Evolutionary conservation across 1,140 invertebrate species (phyloP), one percentile per base, ranked within the genome.

Genomic region (Brachionus koreanus): DNA sequence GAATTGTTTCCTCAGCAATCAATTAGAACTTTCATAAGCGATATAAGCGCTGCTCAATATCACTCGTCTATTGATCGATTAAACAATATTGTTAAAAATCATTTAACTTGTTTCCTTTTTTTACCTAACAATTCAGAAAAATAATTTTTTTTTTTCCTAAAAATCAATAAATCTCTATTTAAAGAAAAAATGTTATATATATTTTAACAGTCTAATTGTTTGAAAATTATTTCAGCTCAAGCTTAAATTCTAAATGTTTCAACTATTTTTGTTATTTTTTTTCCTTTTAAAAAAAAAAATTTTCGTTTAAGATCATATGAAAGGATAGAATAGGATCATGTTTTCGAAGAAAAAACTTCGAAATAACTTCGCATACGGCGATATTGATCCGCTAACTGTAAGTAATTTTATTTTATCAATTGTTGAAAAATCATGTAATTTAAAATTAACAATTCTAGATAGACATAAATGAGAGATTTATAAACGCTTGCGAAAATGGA

Each of bases 321-420:
- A 37, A 65, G 33, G 13, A 33, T 33, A 65, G n/a, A 65, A 3
- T 10, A 5, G 19, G 33, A 69, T 37, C 2, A 79, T 79, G 76
- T 79, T 79, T 79, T 79, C 76, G 49, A 79, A 79, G 39, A 79
- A 79, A 61, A 79, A 79, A 61, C 76, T 79, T 79, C 49, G 76
- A 61, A 57, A 61, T 37, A 57, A 33, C 25, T 12, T 33, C n/a
- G 33, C 29, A 4, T 57, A 63, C 10, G 49, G 49, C 1, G 76
- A 79, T 25, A 23, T 65, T 12, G 61, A 79, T 37, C 61, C 61
- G 13, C 19, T 79, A 35, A 65, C 49, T 5, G 49, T 79, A 69
- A 39, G n/a, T 29, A 10, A 35, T n/a, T 33, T 23, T 23, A 3
- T n/a, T 63, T 63, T 65, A 35, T 33, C 0, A 9, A 33, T n/a